These are phyloP conservation scores for Agrotis exclamationis DNA, from an alignment of 2,888 invertebrate species.

Conservation along the genomic window DNA sequence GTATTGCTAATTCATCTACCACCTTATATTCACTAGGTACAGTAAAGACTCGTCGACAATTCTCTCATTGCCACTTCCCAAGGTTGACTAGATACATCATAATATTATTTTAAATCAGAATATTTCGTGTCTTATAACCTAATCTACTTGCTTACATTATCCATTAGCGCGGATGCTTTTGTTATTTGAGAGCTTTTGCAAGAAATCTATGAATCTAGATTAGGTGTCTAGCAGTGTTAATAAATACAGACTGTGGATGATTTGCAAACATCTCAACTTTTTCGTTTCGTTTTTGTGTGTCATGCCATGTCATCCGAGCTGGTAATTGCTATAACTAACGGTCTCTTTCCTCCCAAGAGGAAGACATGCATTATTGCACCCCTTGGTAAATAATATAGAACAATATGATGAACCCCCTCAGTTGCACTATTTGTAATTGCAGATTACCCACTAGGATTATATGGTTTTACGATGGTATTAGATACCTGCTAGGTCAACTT, in stretches of 20 bases:
- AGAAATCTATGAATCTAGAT: slow-evolving; percentile 43
- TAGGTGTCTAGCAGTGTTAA: slow-evolving; percentile 25
- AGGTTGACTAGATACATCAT: slow-evolving; percentile 73
- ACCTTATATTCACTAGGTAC: slow-evolving; percentile 74
- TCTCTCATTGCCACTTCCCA: slow-evolving; percentile 75
- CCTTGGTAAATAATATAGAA: slow-evolving; percentile 19
- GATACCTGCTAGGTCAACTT: slow-evolving; percentile 51
- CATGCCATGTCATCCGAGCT: slow-evolving; percentile 44
- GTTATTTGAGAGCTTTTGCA: slow-evolving; percentile 55
- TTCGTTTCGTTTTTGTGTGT: slow-evolving; percentile 38
- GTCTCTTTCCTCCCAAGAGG: slow-evolving; percentile 14
- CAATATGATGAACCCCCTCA: slow-evolving; percentile 26
- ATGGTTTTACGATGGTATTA: slow-evolving; percentile 35
- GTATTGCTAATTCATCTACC: slow-evolving; percentile 83
- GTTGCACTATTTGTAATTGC: slow-evolving; percentile 8
- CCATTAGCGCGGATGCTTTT: slow-evolving; percentile 45
- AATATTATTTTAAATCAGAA: slow-evolving; percentile 67
- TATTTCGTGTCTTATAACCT: slow-evolving; percentile 56
- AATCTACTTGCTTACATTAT: slow-evolving; percentile 56
- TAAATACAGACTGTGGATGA: slow-evolving; percentile 40
- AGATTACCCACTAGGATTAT: slow-evolving; percentile 15
- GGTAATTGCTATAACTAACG: slow-evolving; percentile 42
- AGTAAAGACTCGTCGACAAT: slow-evolving; percentile 73
- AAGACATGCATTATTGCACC: slow-evolving; percentile 45
- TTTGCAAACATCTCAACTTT: slow-evolving; percentile 44